Conservation (phyloP, 2,888 invertebrate species). For the Lycophotia porphyrea region DNA sequence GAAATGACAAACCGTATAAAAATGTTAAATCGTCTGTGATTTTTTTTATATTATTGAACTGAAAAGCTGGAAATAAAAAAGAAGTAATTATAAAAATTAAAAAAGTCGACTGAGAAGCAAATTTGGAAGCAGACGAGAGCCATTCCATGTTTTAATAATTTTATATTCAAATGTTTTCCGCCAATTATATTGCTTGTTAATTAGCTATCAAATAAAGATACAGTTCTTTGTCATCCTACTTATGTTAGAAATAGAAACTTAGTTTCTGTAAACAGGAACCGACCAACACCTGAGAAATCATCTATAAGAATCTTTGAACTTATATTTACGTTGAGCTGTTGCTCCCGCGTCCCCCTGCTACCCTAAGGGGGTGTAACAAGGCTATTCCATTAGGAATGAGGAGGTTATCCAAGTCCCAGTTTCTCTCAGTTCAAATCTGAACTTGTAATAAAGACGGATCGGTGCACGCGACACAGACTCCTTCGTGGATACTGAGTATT, state of each 20-base stretch:
- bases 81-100: background rate
- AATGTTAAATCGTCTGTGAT: background rate
- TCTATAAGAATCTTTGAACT: constrained; percentile 29
- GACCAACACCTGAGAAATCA: constrained; percentile 5
- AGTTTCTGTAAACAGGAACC: background rate
- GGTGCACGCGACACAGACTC: background rate
- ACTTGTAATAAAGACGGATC: constrained; percentile 52
- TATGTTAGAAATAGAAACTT: background rate
- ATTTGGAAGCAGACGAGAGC: background rate
- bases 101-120: background rate
- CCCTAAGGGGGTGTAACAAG: constrained; percentile 34
- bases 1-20: background rate
- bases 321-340: constrained; percentile 40
- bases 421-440: constrained; percentile 33
- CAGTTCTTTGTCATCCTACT: background rate
- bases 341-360: background rate
- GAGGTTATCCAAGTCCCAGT: constrained; percentile 38
- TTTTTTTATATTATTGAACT: no score
- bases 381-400: constrained; percentile 55
- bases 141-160: background rate
- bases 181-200: background rate
- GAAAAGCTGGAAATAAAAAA: background rate
- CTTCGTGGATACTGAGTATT: background rate
- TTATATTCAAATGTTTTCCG: background rate
- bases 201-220: background rate